Percentiles rank a stretch among this genome's conserved stretches.
These are phyloP conservation scores for Gnathonemus longibarbis DNA, from an alignment of 2,113 vertebrate genomes.

Conservation along the genomic window DNA sequence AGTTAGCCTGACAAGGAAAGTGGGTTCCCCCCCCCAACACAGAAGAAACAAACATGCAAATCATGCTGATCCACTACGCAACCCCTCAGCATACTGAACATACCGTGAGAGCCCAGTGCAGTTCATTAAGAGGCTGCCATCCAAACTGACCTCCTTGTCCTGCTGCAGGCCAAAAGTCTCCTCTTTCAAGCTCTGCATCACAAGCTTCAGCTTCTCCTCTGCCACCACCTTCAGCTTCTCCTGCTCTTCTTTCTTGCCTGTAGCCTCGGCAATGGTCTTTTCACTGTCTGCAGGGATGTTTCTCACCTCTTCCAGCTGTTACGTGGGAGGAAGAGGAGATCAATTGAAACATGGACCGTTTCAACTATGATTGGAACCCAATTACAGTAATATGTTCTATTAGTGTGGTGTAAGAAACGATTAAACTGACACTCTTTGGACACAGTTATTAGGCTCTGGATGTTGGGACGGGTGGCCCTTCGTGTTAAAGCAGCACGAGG, in stretches of 20 bases:
- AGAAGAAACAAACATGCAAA: background rate
- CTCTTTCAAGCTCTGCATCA: constrained; percentile 82
- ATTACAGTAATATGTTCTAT: background rate
- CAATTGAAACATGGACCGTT: background rate
- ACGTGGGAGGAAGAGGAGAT: constrained; percentile 13
- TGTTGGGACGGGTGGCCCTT: background rate
- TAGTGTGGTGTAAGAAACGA: background rate
- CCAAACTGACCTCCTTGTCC: constrained; percentile 60
- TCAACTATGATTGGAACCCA: background rate
- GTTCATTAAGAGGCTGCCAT: background rate
- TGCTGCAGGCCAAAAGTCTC: constrained; percentile 82
- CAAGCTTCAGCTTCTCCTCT: constrained; percentile 72
- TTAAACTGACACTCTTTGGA: background rate
- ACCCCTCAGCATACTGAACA: background rate
- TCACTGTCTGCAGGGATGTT: constrained; percentile 63
- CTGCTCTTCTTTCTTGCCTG: constrained; percentile 61
- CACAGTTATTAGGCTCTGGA: background rate
- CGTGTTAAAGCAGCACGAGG: too few species aligned
- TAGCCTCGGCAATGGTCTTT: constrained; percentile 69
- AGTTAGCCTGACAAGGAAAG: background rate
- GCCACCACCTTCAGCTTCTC: constrained; percentile 72
- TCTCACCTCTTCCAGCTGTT: constrained; percentile 77
- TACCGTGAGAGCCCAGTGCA: background rate
- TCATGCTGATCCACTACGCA: background rate
- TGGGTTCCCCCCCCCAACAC: background rate